phyloP scores from a whole-genome alignment of 2,888 invertebrate species.

The Chromoteleia sp. region DNA sequence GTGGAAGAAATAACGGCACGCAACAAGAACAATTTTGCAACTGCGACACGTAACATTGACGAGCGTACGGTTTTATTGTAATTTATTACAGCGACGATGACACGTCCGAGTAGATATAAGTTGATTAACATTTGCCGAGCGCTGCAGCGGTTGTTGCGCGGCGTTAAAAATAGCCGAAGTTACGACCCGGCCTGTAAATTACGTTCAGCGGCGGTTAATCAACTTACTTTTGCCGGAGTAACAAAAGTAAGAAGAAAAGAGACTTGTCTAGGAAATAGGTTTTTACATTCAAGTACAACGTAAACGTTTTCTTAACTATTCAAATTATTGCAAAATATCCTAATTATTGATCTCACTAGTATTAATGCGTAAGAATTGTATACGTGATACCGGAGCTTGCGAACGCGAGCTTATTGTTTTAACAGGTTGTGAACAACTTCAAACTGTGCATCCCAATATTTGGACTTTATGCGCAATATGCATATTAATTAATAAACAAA shows the following conservation, averaged over 20 bases:
- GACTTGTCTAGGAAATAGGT: conserved; percentile 61
- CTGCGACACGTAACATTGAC: conserved; percentile 31
- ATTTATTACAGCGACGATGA: conserved; percentile 47
- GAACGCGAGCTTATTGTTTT: conserved; percentile 45
- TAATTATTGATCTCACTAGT: conserved; percentile 68
- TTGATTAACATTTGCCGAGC: conserved; percentile 34
- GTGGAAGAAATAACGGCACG: background rate
- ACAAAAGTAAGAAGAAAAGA: conserved; percentile 61
- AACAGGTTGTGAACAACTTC: conserved; percentile 55
- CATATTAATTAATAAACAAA: conserved; percentile 56
- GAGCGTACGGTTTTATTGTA: conserved; percentile 45
- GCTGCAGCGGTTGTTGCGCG: conserved; percentile 5
- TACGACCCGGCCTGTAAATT: conserved; percentile 27
- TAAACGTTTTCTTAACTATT: conserved; percentile 45
- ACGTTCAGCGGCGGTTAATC: conserved; percentile 19
- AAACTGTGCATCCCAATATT: conserved; percentile 59
- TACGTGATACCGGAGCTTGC: conserved; percentile 57
- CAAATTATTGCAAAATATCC: conserved; percentile 55
- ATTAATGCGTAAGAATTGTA: conserved; percentile 58
- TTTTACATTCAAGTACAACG: conserved; percentile 56
- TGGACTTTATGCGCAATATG: conserved; percentile 58
- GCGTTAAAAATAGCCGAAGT: conserved; percentile 30
- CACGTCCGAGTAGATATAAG: conserved; percentile 33
- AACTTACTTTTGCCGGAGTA: conserved; percentile 27
- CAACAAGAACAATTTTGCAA: conserved; percentile 33